phyloP scores from a whole-genome alignment of 2,113 vertebrate genomes.

The Xenotilapia flavipinnis region DNA sequence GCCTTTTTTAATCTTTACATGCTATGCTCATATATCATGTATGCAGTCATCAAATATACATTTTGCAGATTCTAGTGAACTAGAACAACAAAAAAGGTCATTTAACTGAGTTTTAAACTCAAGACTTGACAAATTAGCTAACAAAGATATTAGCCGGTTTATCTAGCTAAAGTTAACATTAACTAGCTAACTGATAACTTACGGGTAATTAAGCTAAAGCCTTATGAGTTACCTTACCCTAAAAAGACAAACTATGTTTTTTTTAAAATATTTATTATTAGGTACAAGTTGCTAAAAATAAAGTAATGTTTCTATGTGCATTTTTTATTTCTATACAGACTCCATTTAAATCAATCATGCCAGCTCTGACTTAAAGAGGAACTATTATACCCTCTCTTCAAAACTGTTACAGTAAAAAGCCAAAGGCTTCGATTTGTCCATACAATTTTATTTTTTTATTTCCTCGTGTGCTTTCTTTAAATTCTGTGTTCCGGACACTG shows the following conservation, averaged over 20 bases:
- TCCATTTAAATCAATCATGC: neutral
- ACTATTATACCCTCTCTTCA: neutral
- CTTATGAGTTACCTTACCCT: neutral
- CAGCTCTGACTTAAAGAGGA: neutral
- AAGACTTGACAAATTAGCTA: neutral
- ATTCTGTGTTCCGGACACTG: neutral
- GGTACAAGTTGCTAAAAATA: neutral
- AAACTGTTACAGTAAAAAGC: neutral
- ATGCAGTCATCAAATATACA: neutral
- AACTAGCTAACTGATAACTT: neutral
- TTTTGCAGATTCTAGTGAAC: neutral
- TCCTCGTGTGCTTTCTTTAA: neutral
- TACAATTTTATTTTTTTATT: neutral
- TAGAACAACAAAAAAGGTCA: neutral
- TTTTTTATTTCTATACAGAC: neutral
- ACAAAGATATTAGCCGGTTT: neutral
- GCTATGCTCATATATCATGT: neutral
- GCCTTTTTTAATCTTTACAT: neutral
- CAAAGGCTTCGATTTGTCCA: neutral
- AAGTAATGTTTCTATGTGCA: neutral
- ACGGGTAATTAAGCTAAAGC: neutral
- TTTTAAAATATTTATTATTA: fast-evolving
- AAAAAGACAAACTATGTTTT: neutral
- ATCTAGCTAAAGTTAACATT: neutral
- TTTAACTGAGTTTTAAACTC: neutral